Conservation (phyloP, 1,140 invertebrate species). For the Neomicropteryx cornuta region DNA sequence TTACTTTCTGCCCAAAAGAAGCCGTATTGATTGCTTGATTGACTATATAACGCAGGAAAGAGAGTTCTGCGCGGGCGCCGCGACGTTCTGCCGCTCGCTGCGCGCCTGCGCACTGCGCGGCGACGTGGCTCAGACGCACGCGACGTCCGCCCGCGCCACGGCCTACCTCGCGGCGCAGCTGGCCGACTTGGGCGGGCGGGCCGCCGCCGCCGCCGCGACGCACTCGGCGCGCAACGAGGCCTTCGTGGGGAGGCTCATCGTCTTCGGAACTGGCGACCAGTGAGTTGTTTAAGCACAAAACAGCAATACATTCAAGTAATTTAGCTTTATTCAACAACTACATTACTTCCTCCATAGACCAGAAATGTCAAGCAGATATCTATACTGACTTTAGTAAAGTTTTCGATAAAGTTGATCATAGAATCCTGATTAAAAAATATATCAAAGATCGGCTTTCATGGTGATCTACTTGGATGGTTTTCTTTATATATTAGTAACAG, state of each 20-base stretch:
- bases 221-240: conserved; percentile 27
- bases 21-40: no score
- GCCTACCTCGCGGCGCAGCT: conserved; percentile 62
- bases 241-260: conserved; percentile 29
- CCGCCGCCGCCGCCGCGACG: conserved; percentile 18
- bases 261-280: conserved; percentile 44
- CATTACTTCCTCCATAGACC: no score
- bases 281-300: conserved; percentile 17
- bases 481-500: no score
- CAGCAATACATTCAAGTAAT: no score
- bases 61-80: conserved; percentile 63
- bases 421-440: no score
- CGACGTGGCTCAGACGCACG: conserved; percentile 63
- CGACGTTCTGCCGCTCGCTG: conserved; percentile 53
- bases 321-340: no score
- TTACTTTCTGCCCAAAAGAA: conserved; percentile 15
- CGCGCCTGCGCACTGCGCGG: conserved; percentile 50
- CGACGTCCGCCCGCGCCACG: conserved; percentile 59
- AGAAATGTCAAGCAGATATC: no score
- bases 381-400: no score
- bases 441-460: no score
- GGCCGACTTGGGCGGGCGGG: conserved; percentile 28
- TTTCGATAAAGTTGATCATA: no score
- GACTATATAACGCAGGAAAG: no score
- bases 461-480: no score